Base-by-base conservation (phyloP, 2,113 vertebrate species). In the Danionella cerebrum region DNA sequence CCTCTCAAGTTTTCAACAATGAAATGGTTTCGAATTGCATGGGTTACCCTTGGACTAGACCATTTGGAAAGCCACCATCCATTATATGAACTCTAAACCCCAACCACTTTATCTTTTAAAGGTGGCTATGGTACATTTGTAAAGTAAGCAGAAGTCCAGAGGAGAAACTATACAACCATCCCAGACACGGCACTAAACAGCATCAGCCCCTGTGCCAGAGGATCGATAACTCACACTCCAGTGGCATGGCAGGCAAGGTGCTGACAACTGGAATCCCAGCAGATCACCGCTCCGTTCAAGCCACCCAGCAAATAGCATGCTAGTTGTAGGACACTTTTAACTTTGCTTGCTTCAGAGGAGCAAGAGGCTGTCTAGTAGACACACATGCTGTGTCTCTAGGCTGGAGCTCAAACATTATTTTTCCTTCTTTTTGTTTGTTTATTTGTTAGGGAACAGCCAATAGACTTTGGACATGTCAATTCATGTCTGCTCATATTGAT, bases 181-280 rank as follows among this genome's bases (percentile, higher is more conserved):
- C 47, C 38, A 5, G 42, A 60, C 53, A 25, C 25, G 38, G 14
- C 41, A 67, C 51, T 50, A 35, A 44, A 12, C 57, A 64, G 35
- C 65, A 67, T 44, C 54, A 64, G 41, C 45, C 39, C 44, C 62
- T 71, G 69, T 58, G 71, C 69, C 65, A 60, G 47, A 11, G 67
- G 69, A 76, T 76, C 71, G 31, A 76, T 74, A 76, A 64, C 11
- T 47, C 62, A 72, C 62, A 69, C 60, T 79, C 38, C 38, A 36
- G 60, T 33, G 18, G 14, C n/a, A 68, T 10, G 44, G 54, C 48
- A 52, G 55, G 36, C 27, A 27, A 71, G 65, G 65, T 58, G 52
- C 69, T 74, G 71, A 77, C 58, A 71, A 68, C 58, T 74, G 75
- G 45, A 64, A 53, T 67, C 51, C 62, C 58, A 36, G 45, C n/a